Evolutionary conservation across 1,140 invertebrate genomes (phyloP), one percentile per base, ranked within the genome.

Genomic region (Oryctes rhinoceros): DNA sequence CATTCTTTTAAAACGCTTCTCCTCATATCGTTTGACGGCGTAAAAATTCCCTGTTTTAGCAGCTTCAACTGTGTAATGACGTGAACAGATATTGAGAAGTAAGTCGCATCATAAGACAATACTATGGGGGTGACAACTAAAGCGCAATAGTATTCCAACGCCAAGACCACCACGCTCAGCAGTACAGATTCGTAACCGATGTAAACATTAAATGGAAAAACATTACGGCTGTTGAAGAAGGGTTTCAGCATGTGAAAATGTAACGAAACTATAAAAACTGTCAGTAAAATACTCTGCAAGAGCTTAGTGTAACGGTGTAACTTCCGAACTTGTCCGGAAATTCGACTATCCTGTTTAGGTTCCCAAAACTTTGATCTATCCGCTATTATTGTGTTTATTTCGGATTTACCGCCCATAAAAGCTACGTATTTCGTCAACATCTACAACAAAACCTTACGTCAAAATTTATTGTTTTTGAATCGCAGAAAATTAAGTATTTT

Each of bases 1-100:
- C 65, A 71, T 13, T 24, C 11, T 71, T 35, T 71, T 24, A 71
- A 24, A 35, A 44, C 39, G 3, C 9, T 44, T 7, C 20, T 71
- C 2, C 24, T 7, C 3, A 0, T 9, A 35, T 37, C 35, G 13
- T 35, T 71, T 30, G 24, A 30, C 7, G 35, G 4, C 65, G 0
- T 10, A 0, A 30, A 71, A 10, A 71, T 71, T 24, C 24, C 10
- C 11, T 37, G 10, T 24, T 71, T 71, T 24, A 71, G 24, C 15
- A 71, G 24, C 0, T 24, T 18, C 35, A 71, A 35, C 11, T 71
- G 65, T 5, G 24, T 37, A 15, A 71, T 71, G 7, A 71, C 65
- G 20, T 71, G 65, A 71, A 71, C 11, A 35, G 18, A 71, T 9
- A 71, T 71, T 10, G 65, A 71, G 13, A 71, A 71, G n/a, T 71